phyloP scores from a whole-genome alignment of 2,797 vertebrate species.

The Synanceia verrucosa region DNA sequence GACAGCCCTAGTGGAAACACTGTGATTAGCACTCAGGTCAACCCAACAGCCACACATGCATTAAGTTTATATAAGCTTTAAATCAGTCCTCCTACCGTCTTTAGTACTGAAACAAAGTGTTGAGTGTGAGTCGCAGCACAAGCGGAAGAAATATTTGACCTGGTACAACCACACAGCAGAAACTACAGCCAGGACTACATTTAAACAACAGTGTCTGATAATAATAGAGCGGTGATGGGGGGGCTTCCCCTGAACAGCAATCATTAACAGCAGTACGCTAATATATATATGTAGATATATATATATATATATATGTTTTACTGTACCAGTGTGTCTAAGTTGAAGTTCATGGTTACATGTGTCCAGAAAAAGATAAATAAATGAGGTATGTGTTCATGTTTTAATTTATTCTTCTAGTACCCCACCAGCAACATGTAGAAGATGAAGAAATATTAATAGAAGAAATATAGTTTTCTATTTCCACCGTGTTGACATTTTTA shows the following conservation, averaged over 20 bases:
- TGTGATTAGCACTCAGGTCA: conserved; percentile 21
- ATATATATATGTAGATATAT: too few relatives aligned
- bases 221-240: conserved; percentile 29
- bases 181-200: conserved; percentile 33
- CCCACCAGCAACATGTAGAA: conserved; percentile 17
- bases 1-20: conserved; percentile 21
- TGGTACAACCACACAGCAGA: conserved; percentile 33
- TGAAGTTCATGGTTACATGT: conserved; percentile 25
- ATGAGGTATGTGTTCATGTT: conserved; percentile 53
- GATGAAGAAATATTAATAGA: conserved; percentile 32
- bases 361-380: conserved; percentile 7
- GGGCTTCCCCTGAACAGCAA: conserved; percentile 1
- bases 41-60: conserved; percentile 55
- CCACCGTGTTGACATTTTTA: conserved; percentile 23
- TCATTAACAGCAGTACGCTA: neutral
- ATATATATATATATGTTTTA: too few relatives aligned
- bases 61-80: conserved; percentile 24
- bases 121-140: conserved; percentile 14
- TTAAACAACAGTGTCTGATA: conserved; percentile 26
- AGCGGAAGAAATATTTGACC: conserved; percentile 26
- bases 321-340: conserved; percentile 5
- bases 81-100: neutral
- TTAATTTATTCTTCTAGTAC: conserved; percentile 32
- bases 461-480: conserved; percentile 33
- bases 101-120: conserved; percentile 13